Base-by-base conservation (phyloP, 1,140 invertebrate species). In the Venustaconcha ellipsiformis region DNA sequence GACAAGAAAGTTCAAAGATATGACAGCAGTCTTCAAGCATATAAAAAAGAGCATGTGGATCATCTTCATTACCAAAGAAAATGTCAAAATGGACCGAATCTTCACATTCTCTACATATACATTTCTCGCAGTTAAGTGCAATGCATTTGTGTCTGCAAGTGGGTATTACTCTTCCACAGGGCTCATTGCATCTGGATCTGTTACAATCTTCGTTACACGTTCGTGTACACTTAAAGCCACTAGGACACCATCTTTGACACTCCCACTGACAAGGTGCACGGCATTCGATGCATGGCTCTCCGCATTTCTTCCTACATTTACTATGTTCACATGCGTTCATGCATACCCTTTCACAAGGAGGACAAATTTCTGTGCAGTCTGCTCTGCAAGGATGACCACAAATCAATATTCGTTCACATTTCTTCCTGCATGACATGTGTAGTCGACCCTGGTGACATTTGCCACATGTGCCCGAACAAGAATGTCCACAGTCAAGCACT, bases 101-200 rank as follows among this genome's bases (percentile, higher is more conserved):
- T 56, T 84, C 48, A 68, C 84, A 85, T 14, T 73, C 26, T n/a
- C 23, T 13, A 65, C 84, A 85, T 37, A 83, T 20, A 84, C 90
- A 83, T 90, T 92, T 83, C 92, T 94, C 94, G 17, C 93, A 93
- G 88, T 94, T 95, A 48, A 88, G 20, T 8, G 76, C 91, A 59
- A 90, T 86, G 83, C 94, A 95, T 55, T 26, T 82, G 84, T 95
- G 94, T 66, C 92, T 92, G 87, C 94, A 95, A 72, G 63, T 20
- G 26, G 87, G 79, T 20, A 5, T 59, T 15, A 23, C n/a, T 57
- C 82, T 81, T 20, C 37, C 23, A 64, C 88, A 89, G n/a, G 74
- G 79, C 23, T 75, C 17, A 55, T 83, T 68, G 76, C 94, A 92
- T 59, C 92, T 90, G 11, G 80, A 77, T 60, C 90, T 87, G 58